Conservation (phyloP, 2,113 vertebrate species). For the Nothoprocta pentlandii region DNA sequence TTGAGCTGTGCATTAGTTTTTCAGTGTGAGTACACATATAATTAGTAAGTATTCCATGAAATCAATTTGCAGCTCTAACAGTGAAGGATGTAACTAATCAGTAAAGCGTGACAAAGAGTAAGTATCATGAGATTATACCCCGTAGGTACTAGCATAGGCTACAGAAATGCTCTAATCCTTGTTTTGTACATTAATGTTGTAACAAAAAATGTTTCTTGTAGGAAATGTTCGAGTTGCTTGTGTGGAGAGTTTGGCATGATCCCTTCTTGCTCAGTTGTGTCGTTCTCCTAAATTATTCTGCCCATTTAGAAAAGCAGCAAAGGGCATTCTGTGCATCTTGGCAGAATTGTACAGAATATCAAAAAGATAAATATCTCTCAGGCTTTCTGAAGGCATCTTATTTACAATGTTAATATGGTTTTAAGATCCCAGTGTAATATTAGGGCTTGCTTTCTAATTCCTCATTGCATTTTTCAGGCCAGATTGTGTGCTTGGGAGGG, state of each 20-base stretch:
- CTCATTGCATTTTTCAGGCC: background rate
- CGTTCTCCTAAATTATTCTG: background rate
- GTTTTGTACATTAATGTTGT: background rate
- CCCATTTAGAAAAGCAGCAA: background rate
- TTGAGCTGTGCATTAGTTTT: background rate
- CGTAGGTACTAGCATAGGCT: background rate
- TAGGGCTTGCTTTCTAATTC: background rate
- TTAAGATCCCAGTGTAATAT: background rate
- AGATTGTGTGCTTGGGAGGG: background rate
- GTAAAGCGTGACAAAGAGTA: background rate
- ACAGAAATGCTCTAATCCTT: background rate
- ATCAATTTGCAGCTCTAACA: constrained; percentile 18
- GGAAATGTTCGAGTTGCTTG: background rate
- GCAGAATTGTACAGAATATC: constrained; percentile 10
- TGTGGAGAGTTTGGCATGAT: background rate
- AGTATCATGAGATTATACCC: background rate
- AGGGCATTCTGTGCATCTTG: background rate
- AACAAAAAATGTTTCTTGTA: background rate
- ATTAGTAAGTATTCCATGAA: constrained; percentile 33
- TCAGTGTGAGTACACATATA: background rate
- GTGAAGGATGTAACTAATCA: background rate
- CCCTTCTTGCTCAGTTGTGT: background rate
- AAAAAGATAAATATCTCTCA: background rate
- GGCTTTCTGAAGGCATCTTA: background rate
- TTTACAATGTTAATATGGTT: background rate